Percentiles rank a stretch among this genome's conserved stretches.
These are phyloP conservation scores for Berghia stephanieae DNA, from an alignment of 1,140 invertebrate species.

Conservation along the genomic window DNA sequence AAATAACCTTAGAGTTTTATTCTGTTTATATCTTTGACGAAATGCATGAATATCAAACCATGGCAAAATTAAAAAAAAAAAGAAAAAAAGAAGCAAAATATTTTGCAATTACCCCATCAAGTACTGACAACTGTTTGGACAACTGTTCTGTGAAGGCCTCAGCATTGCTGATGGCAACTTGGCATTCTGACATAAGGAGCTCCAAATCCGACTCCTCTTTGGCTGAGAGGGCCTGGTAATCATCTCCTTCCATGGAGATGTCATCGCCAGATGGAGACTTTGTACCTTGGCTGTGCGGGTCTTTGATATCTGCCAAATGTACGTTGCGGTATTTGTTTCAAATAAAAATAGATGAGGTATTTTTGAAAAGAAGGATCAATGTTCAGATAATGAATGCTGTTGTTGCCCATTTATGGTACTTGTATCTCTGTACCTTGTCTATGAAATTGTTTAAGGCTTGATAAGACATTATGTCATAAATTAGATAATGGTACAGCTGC, in stretches of 20 bases:
- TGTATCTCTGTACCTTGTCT: no score
- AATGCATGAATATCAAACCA: no score
- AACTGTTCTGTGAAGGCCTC: conserved; percentile 86
- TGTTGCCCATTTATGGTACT: no score
- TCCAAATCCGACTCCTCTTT: conserved; percentile 84
- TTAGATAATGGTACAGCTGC: no score
- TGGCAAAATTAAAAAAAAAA: no score
- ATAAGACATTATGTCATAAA: no score
- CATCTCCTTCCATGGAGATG: conserved; percentile 62
- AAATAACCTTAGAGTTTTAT: no score
- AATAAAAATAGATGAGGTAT: not conserved
- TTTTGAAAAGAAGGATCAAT: not conserved
- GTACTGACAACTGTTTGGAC: conserved; percentile 80
- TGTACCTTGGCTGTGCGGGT: conserved; percentile 38
- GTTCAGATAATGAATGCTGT: no score
- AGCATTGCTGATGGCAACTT: conserved; percentile 85
- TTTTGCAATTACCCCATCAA: conserved; percentile 77
- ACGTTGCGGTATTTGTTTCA: no score
- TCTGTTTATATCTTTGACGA: no score
- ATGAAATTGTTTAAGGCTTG: no score
- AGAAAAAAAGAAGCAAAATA: conserved; percentile 12
- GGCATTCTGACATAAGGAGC: conserved; percentile 77
- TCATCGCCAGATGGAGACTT: conserved; percentile 46
- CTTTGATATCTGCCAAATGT: conserved; percentile 40
- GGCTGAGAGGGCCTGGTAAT: conserved; percentile 85